phyloP scores from a whole-genome alignment of 2,797 vertebrate species.

The Chloroceryle amazona region DNA sequence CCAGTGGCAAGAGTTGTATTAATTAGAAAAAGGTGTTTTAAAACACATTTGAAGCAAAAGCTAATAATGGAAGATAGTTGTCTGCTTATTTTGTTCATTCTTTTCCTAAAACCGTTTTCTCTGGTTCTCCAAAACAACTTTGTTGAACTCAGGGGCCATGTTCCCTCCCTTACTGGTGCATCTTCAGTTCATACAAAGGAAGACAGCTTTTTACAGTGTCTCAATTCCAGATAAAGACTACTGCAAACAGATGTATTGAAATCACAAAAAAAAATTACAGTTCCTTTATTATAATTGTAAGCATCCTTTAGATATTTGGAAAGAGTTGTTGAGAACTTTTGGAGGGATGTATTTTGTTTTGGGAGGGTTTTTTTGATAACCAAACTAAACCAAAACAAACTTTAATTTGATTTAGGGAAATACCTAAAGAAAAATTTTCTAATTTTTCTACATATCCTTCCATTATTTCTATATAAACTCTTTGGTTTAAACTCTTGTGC shows the following conservation, averaged over 20 bases:
- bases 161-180: background rate
- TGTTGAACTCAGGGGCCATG: fast-evolving
- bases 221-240: background rate
- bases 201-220: background rate
- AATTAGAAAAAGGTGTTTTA: background rate
- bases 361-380: background rate
- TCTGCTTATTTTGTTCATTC: background rate
- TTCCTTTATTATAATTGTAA: background rate
- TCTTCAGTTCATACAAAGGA: background rate
- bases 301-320: background rate
- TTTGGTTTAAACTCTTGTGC: background rate
- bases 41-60: background rate
- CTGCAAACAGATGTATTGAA: background rate
- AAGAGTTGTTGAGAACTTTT: background rate
- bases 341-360: fast-evolving
- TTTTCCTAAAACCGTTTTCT: background rate
- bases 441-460: background rate
- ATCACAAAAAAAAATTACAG: background rate
- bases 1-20: background rate
- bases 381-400: background rate
- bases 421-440: background rate
- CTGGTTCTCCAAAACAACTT: background rate
- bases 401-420: background rate
- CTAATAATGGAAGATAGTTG: background rate
- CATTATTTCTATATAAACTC: background rate